These are phyloP conservation scores for Plagodis dolabraria DNA, from an alignment of 2,888 invertebrate species.

Conservation along the genomic window DNA sequence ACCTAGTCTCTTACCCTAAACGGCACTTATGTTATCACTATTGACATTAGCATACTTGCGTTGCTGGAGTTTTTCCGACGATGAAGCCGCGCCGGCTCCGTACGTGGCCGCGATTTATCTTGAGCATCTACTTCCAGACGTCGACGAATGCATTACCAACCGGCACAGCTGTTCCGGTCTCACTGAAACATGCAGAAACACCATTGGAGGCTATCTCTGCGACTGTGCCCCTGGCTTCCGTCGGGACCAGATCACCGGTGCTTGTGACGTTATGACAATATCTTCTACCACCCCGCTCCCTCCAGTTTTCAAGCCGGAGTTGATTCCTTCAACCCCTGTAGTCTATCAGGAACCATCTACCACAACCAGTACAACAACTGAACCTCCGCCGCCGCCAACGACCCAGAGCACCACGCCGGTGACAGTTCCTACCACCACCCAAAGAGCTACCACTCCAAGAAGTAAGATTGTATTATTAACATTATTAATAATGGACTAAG, in stretches of 20 bases:
- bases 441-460: conserved; percentile 20
- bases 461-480: too few species aligned
- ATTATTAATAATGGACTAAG: too few species aligned
- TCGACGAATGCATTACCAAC: conserved; percentile 90
- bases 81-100: too few species aligned
- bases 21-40: too few species aligned
- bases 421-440: conserved; percentile 23
- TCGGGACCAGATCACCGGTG: conserved; percentile 81
- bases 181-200: conserved; percentile 90
- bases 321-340: conserved; percentile 5
- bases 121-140: conserved; percentile 80
- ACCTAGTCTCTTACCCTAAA: too few species aligned
- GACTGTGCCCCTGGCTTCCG: conserved; percentile 92
- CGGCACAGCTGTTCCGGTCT: conserved; percentile 83
- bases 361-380: conserved; percentile 33
- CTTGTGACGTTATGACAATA: conserved; percentile 57
- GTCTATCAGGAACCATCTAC: conserved; percentile 29
- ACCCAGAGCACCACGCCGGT: conserved; percentile 31
- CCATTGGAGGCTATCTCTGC: conserved; percentile 93
- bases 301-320: conserved; percentile 10
- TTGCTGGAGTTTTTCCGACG: too few species aligned
- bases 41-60: conserved; percentile 3
- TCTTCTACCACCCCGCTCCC: conserved; percentile 46
- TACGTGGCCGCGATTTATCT: too few species aligned
- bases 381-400: conserved; percentile 41